Conservation (phyloP, 2,113 vertebrate species). For the Zapornia atra region DNA sequence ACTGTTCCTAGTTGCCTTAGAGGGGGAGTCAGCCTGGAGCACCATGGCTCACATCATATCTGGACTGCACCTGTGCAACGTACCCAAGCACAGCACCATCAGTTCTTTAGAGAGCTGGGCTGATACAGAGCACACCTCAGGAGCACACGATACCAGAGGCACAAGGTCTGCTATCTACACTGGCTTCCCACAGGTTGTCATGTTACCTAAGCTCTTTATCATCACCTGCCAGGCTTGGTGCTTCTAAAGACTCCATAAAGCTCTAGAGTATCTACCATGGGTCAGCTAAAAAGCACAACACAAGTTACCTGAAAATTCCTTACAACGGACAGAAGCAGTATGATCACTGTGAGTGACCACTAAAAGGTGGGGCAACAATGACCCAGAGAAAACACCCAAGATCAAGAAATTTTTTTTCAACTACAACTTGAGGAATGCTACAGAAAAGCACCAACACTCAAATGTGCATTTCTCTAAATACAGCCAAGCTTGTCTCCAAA, state of each 20-base stretch:
- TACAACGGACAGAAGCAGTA: background rate
- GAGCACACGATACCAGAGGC: background rate
- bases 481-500: background rate
- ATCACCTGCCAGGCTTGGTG: background rate
- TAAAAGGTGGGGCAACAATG: background rate
- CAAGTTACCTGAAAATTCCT: background rate
- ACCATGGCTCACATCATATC: background rate
- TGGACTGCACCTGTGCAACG: background rate
- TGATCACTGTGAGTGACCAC: background rate
- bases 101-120: background rate
- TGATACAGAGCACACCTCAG: background rate
- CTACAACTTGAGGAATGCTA: background rate
- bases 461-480: background rate
- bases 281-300: background rate
- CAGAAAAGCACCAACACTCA: background rate
- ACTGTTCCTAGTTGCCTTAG: background rate
- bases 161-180: background rate
- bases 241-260: background rate
- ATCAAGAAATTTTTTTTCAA: background rate
- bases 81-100: background rate
- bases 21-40: background rate
- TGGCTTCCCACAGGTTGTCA: background rate
- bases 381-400: background rate
- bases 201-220: background rate
- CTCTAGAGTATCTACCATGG: background rate